Conservation (phyloP, 2,113 vertebrate species). For the Burhinus oedicnemus region DNA sequence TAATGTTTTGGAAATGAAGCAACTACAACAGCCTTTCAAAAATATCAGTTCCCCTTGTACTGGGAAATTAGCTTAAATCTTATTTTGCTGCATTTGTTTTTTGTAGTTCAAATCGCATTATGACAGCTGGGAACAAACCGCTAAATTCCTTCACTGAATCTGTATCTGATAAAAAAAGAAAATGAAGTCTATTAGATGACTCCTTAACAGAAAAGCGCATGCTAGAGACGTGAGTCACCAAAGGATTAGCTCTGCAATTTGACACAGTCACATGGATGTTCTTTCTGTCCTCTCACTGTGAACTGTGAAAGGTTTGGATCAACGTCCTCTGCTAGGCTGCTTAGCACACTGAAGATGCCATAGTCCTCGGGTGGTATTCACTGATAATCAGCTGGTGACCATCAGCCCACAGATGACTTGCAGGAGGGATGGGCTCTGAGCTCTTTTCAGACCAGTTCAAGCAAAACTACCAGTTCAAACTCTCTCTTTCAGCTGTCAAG, state of each 20-base stretch:
- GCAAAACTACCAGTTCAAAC: background rate
- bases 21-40: background rate
- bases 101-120: background rate
- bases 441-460: background rate
- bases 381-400: background rate
- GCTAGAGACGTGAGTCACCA: background rate
- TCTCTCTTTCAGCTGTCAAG: background rate
- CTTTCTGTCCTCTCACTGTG: background rate
- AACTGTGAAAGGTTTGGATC: background rate
- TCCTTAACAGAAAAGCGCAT: background rate
- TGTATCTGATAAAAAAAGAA: background rate
- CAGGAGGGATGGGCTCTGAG: background rate
- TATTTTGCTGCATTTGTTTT: background rate
- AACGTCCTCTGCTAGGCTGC: background rate
- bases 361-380: background rate
- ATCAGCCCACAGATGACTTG: background rate
- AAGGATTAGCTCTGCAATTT: constrained; percentile 23
- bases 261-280: background rate
- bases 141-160: background rate
- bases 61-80: background rate
- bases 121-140: background rate
- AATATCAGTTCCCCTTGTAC: background rate
- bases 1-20: background rate
- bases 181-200: background rate
- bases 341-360: background rate